Conservation (phyloP, 2,888 invertebrate species). For the Harmothoe impar region DNA sequence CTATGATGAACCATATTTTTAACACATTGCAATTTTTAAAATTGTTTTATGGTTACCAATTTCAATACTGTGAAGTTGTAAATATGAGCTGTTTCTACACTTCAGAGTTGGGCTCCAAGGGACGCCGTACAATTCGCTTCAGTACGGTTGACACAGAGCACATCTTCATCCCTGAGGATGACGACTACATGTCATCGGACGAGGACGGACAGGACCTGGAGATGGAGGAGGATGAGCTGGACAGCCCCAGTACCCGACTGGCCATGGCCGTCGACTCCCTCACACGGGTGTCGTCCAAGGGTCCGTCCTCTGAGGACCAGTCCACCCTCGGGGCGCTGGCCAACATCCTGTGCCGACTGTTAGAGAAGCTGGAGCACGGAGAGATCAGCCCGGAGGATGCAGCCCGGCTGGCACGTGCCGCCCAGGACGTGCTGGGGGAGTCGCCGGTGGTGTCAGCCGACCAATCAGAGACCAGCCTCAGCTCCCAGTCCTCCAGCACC, state of each 20-base stretch:
- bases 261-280: neutral
- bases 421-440: neutral
- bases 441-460: neutral
- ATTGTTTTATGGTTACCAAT: too few relatives aligned
- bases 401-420: neutral
- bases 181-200: neutral
- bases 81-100: too few relatives aligned
- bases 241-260: neutral
- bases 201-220: neutral
- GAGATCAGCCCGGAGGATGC: neutral
- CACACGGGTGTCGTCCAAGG: neutral
- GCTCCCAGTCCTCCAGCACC: neutral
- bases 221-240: neutral
- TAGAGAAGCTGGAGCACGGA: constrained; percentile 14
- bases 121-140: neutral
- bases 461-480: neutral
- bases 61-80: too few relatives aligned
- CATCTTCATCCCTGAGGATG: neutral
- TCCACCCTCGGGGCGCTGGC: constrained; percentile 6
- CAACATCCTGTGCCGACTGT: neutral
- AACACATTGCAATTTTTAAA: too few relatives aligned
- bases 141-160: neutral
- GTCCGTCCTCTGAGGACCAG: neutral
- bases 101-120: neutral
- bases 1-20: too few relatives aligned